A percentile compares a stretch with the other conserved stretches of the same genome.
Conservation (phyloP, 1,140 invertebrate species). For the Tribolium castaneum region DNA sequence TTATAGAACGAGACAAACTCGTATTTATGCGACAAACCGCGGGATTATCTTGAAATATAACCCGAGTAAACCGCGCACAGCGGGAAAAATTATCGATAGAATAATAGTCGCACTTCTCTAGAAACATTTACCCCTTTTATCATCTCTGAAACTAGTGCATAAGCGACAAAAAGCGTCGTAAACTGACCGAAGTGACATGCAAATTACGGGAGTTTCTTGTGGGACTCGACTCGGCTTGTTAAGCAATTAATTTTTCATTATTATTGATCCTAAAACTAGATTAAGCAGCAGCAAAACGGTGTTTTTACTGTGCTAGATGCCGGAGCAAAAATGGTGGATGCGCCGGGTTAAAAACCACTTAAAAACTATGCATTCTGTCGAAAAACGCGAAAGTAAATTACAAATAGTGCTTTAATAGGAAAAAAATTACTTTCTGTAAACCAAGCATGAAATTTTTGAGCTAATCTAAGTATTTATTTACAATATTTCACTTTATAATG, state of each 20-base stretch:
- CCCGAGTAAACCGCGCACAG: neutral
- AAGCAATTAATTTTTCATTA: neutral
- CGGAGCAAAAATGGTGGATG: no score
- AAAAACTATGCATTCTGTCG: no score
- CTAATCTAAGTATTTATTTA: no score
- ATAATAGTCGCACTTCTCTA: neutral
- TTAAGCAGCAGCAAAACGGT: no score
- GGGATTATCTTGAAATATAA: constrained; percentile 28
- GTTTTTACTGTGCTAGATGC: no score
- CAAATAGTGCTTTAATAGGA: no score
- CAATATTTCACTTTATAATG: no score
- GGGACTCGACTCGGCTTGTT: neutral
- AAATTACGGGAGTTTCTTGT: neutral
- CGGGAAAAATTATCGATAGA: constrained; percentile 4
- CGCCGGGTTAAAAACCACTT: no score
- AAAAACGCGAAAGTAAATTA: no score
- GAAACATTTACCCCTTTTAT: neutral
- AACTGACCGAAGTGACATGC: constrained; percentile 9
- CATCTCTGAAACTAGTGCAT: neutral
- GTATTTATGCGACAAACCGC: constrained; percentile 17
- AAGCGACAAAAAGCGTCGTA: neutral
- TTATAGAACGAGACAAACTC: constrained; percentile 27
- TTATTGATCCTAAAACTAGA: no score
- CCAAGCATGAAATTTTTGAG: no score
- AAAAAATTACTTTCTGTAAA: no score